A percentile compares a stretch with the other conserved stretches of the same genome.
Conservation (phyloP, 2,797 vertebrate genomes). For the Mormyrops boulengeri region DNA sequence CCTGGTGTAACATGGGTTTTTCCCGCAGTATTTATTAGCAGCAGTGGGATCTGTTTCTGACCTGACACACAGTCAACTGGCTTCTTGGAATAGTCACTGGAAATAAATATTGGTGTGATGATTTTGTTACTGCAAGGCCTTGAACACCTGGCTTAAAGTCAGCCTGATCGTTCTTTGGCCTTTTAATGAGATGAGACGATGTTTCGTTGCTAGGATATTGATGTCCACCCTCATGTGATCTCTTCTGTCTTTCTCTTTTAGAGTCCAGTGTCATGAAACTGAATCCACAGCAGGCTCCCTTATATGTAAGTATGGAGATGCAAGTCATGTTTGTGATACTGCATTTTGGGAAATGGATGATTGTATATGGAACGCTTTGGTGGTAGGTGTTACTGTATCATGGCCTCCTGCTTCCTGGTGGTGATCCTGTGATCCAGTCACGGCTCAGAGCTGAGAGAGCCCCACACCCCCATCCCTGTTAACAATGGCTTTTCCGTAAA, state of each 20-base stretch:
- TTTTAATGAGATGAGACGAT: not conserved
- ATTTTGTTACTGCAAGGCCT: not conserved
- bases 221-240: constrained; percentile 4
- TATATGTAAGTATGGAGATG: constrained; percentile 82
- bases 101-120: not conserved
- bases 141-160: not conserved
- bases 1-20: not conserved
- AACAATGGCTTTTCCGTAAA: not conserved
- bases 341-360: not conserved
- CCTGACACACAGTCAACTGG: not conserved
- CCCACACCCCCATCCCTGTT: not conserved
- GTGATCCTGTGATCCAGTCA: not conserved
- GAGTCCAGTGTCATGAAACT: constrained; percentile 97
- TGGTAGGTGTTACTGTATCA: not conserved
- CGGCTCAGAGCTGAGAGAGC: not conserved
- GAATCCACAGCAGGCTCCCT: constrained; percentile 90
- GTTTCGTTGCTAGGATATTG: not conserved
- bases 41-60: not conserved
- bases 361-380: not conserved
- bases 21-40: not conserved
- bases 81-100: not conserved
- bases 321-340: not conserved
- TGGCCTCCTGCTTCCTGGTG: not conserved
- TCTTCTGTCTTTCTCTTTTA: constrained; percentile 58
- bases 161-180: not conserved